phyloP scores from a whole-genome alignment of 1,140 invertebrate species.

The Calosoma granatense region DNA sequence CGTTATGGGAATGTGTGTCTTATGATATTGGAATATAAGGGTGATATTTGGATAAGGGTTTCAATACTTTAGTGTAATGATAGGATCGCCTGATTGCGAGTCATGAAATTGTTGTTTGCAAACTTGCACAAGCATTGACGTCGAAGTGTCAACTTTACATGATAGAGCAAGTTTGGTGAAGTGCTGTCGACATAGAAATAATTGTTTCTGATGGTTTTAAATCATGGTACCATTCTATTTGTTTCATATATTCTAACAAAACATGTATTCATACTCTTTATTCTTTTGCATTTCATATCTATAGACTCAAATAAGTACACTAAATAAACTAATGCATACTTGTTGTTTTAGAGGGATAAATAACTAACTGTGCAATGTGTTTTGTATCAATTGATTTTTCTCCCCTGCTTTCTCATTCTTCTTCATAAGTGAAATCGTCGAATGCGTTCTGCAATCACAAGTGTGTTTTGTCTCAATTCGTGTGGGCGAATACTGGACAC shows the following conservation, averaged over 20 bases:
- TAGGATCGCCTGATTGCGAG: background rate
- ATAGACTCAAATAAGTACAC: too few species aligned
- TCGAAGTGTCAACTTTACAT: background rate
- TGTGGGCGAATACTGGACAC: background rate
- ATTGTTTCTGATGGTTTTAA: background rate
- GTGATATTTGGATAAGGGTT: too few species aligned
- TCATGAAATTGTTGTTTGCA: slow-evolving; percentile 2
- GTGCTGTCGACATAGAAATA: background rate
- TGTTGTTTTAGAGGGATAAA: too few species aligned
- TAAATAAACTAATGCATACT: too few species aligned
- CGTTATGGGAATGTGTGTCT: too few species aligned
- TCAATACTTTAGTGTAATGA: slow-evolving; percentile 6
- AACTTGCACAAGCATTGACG: background rate
- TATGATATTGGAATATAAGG: too few species aligned
- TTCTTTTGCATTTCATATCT: background rate
- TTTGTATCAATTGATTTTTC: background rate
- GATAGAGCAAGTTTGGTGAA: background rate
- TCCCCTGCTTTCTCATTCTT: background rate
- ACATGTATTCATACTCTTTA: background rate
- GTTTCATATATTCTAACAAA: background rate
- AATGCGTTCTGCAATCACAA: background rate
- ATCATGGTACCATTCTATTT: background rate
- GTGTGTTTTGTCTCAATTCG: slow-evolving; percentile 1
- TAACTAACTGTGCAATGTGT: too few species aligned
- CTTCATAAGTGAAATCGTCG: background rate